phyloP scores from a whole-genome alignment of 2,113 vertebrate genomes.

The Raphicerus campestris region DNA sequence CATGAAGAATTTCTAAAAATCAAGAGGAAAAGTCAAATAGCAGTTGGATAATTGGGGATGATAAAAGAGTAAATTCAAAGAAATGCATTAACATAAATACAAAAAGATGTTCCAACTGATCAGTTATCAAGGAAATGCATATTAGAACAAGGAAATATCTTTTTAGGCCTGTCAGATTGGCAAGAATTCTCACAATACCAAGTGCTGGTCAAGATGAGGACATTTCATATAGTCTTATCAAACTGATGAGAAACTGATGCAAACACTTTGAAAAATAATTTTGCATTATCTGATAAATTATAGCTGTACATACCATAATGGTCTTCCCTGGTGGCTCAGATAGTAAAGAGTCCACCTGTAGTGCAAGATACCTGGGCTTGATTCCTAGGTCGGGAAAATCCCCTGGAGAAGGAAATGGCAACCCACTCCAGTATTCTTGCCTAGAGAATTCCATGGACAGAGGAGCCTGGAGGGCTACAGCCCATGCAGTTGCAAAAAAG shows the following conservation, averaged over 20 bases:
- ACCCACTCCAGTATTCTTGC: not conserved
- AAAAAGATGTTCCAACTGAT: not conserved
- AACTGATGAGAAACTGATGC: not conserved
- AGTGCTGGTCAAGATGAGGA: not conserved
- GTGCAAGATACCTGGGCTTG: not conserved
- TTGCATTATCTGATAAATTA: not conserved
- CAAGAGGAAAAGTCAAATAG: constrained; percentile 2
- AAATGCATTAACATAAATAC: not conserved
- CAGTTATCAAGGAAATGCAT: not conserved
- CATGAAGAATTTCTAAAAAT: not conserved
- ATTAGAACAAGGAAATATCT: not conserved
- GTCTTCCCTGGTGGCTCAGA: not conserved
- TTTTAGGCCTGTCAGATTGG: not conserved
- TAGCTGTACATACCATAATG: not conserved
- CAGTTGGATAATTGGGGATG: not conserved
- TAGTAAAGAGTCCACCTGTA: not conserved
- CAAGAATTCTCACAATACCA: not conserved
- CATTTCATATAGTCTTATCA: not conserved
- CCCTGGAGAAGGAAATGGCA: not conserved
- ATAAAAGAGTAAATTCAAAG: not conserved
- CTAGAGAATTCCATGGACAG: not conserved
- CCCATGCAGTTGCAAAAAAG: not conserved
- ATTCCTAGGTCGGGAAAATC: not conserved
- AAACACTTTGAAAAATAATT: not conserved
- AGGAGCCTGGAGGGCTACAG: not conserved